Evolutionary conservation across 2,113 vertebrate species (phyloP), one percentile per base, ranked within the genome.

Genomic region (Leptocoma aspasia): DNA sequence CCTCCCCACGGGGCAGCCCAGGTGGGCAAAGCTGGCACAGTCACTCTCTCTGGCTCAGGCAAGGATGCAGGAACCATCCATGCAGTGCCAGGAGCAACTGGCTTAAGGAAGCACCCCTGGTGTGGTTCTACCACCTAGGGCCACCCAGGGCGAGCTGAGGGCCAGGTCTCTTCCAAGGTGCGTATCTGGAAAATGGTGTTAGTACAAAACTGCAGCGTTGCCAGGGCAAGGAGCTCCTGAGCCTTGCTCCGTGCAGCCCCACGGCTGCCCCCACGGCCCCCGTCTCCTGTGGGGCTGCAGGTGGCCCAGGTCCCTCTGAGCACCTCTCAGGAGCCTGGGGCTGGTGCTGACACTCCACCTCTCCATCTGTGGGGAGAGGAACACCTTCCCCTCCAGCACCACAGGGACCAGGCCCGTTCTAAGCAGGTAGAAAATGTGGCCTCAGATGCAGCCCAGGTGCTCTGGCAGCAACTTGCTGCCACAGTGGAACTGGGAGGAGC

Each of bases 81-180:
- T 16, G 33, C 59, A 63, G 41, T 9, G 28, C 44, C 61, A 41
- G 68, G 14, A 86, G 28, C 0, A 0, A n/a, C 31, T 28, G 75
- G 45, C 76, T 61, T 22, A 41, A 35, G 42, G 52, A 72, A 77
- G 52, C 1, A 2, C 10, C 27, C 39, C 7, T 3, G 2, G 33
- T 1, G 1, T 0, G 13, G 45, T n/a, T 41, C 44, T 41, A 49
- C 6, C 1, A 2, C 19, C 49, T 9, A 7, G 0, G 0, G 49
- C 71, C 42, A 53, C 41, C 9, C 3, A 15, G 65, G 12, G 21
- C 10, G 18, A 83, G 78, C 57, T 12, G 39, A 26, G 15, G 44
- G 66, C 37, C 68, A 9, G 68, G 49, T 30, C 70, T 87, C 65
- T 47, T 41, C 52, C 17, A 23, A 44, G 66, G 24, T 15, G 44